Percentiles rank a stretch among this genome's conserved stretches.
phyloP scores from a whole-genome alignment of 2,888 invertebrate species.

The Pachliopta kotzebuea region DNA sequence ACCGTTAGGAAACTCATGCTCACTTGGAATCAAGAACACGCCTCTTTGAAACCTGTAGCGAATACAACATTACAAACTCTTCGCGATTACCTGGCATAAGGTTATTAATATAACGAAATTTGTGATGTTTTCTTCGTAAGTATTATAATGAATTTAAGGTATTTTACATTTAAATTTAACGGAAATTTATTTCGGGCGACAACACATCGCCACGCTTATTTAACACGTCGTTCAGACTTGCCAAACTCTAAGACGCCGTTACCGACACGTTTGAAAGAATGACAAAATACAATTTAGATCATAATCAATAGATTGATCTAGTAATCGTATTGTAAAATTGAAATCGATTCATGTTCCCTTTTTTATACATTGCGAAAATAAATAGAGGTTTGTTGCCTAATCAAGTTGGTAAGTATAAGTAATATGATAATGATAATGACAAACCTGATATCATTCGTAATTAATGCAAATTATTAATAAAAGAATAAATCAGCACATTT shows the following conservation, averaged over 20 bases:
- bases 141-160: not conserved
- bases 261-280: not conserved
- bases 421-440: no score
- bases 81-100: not conserved
- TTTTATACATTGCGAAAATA: no score
- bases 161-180: not conserved
- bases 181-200: slow-evolving; percentile 19
- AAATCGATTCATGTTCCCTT: not conserved
- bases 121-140: not conserved
- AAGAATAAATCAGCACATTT: no score
- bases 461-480: no score
- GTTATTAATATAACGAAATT: not conserved
- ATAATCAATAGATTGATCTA: slow-evolving; percentile 4
- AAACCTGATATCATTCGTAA: no score
- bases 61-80: no score
- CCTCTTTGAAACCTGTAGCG: no score
- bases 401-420: no score
- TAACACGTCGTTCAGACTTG: slow-evolving; percentile 24
- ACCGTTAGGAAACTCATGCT: no score
- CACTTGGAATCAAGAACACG: no score
- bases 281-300: not conserved
- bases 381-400: not conserved
- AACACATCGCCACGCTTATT: slow-evolving; percentile 25
- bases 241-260: slow-evolving; percentile 4
- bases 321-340: not conserved